Evolutionary conservation across 1,140 invertebrate species (phyloP), one percentile per base, ranked within the genome.

Genomic region (Diorhabda carinulata): DNA sequence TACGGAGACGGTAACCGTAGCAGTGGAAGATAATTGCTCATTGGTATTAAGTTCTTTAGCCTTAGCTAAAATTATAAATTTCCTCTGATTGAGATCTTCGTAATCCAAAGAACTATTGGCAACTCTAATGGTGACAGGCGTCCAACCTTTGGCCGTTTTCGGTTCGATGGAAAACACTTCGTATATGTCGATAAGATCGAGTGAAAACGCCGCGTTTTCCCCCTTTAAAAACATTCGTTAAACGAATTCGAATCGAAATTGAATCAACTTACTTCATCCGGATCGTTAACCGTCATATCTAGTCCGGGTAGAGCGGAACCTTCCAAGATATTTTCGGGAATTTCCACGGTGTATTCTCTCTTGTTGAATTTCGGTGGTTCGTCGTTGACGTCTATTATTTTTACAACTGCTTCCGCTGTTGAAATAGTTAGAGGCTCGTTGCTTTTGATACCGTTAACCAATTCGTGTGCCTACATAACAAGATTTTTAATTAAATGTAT

Each of bases 331-430:
- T 94, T 94, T 80, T 97, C 94, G 0, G 90, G 87, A 67, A 96
- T 88, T 59, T 88, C 87, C 5, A 94, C 91, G 57, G 83, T 86
- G 81, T 94, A 96, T 78, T 95, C 93, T 47, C 89, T 86, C 56
- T 86, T 84, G 82, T 92, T 92, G 81, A 94, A 94, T 9, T 84
- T 82, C 0, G 96, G 97, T 0, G 95, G 89, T 74, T 95, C 94
- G 80, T 99, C 96, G 82, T 98, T 98, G 1, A 97, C 93, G 82
- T 97, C 96, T 77, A 89, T 88, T 70, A 97, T 92, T 41, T 91
- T 94, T 8, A 98, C 88, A 0, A 88, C 93, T 6, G 93, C 89
- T 57, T 90, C 87, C 2, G 90, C 87, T 5, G 84, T 84, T 3
- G 90, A 86, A 8, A 87, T 85, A 0, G 90, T 90, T 40, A 87